These are phyloP conservation scores for Paratrypauchen microcephalus DNA, from an alignment of 2,797 vertebrate species.

Conservation along the genomic window DNA sequence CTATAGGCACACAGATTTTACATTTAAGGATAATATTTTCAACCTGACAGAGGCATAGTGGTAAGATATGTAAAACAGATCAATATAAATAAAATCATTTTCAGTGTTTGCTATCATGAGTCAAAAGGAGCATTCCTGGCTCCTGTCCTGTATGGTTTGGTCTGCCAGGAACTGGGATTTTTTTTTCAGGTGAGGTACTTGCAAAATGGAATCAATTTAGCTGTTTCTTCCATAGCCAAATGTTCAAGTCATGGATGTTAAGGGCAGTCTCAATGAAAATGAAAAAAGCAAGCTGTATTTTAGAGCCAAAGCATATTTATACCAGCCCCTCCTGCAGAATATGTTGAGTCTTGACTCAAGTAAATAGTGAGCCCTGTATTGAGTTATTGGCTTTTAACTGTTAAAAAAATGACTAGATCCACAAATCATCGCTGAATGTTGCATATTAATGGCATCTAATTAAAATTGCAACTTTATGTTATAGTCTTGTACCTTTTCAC, in stretches of 20 bases:
- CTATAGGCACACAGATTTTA: no score
- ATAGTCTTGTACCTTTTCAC: not conserved
- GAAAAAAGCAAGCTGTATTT: slow-evolving; percentile 61
- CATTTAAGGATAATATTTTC: no score
- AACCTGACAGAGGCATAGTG: no score
- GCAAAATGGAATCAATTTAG: slow-evolving; percentile 78
- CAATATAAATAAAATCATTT: no score
- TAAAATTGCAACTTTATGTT: slow-evolving; percentile 6
- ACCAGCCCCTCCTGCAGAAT: slow-evolving; percentile 49
- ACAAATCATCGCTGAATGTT: slow-evolving; percentile 42
- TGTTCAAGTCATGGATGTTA: slow-evolving; percentile 66
- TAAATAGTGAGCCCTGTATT: slow-evolving; percentile 67
- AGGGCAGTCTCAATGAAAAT: slow-evolving; percentile 63
- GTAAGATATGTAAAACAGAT: no score
- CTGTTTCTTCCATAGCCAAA: slow-evolving; percentile 70
- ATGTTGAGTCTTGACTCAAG: slow-evolving; percentile 59
- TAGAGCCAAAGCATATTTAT: slow-evolving; percentile 56
- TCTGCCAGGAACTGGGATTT: slow-evolving; percentile 39
- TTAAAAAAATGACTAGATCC: slow-evolving; percentile 44
- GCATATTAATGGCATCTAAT: no score
- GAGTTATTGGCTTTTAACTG: slow-evolving; percentile 68
- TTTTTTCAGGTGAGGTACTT: slow-evolving; percentile 73
- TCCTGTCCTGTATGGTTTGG: slow-evolving; percentile 48
- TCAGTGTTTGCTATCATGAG: no score
- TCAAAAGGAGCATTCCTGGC: slow-evolving; percentile 59